These are phyloP conservation scores for Siderastrea siderea DNA, from an alignment of 92 coral and sea anemone genomes.

Conservation along the genomic window DNA sequence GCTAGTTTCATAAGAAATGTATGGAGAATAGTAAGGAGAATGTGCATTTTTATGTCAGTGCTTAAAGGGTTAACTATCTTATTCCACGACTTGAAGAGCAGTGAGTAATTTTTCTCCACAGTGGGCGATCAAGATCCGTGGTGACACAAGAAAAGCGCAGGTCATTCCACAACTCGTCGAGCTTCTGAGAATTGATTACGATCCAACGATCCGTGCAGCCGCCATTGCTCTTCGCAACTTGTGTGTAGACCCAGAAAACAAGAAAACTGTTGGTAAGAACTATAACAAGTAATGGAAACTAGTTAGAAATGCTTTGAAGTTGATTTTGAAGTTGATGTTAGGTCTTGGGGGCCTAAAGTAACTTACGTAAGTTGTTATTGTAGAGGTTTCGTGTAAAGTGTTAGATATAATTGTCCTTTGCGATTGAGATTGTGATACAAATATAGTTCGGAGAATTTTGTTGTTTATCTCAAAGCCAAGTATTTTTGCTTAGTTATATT, in stretches of 20 bases:
- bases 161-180: constrained; percentile 85
- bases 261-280: constrained; percentile 81
- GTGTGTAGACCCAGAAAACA: constrained; percentile 93
- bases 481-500: not conserved
- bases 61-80: not conserved
- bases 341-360: too few species aligned
- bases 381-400: too few species aligned
- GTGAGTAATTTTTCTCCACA: constrained; percentile 20
- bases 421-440: too few species aligned
- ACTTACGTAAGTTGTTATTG: too few species aligned
- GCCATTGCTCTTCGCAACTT: constrained; percentile 95
- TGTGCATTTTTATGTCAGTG: too few species aligned
- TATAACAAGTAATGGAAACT: not conserved
- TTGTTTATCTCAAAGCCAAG: too few species aligned
- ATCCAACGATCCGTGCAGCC: constrained; percentile 92
- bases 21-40: too few species aligned
- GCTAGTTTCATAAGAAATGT: too few species aligned
- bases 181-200: constrained; percentile 91
- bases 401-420: too few species aligned
- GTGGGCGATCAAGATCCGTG: constrained; percentile 99
- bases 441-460: too few species aligned
- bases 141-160: constrained; percentile 89
- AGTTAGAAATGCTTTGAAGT: too few species aligned
- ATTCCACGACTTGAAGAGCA: not conserved
- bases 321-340: not conserved